Conservation (phyloP, 2,113 vertebrate species). For the Colinus virginianus region DNA sequence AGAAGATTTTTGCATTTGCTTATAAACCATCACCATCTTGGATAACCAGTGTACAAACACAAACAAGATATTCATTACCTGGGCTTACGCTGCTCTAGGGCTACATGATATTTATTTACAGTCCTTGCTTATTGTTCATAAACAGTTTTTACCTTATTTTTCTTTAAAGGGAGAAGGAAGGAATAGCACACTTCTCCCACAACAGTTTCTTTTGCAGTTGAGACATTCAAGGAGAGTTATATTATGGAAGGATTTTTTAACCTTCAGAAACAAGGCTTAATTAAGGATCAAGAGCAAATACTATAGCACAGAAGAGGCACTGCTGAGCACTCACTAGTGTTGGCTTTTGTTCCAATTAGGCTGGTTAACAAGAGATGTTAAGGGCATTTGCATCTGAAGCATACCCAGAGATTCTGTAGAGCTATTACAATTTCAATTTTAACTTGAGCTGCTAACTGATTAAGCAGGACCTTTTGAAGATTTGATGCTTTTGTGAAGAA, state of each 20-base stretch:
- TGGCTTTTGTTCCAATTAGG: conserved; percentile 62
- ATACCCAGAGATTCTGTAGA: conserved; percentile 45
- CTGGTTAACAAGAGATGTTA: conserved; percentile 56
- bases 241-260: conserved; percentile 54
- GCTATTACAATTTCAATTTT: conserved; percentile 71
- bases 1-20: background rate
- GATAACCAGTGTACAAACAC: background rate
- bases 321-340: background rate
- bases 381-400: conserved; percentile 37
- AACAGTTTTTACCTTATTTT: background rate
- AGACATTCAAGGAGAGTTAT: conserved; percentile 31
- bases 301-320: conserved; percentile 45
- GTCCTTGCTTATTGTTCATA: background rate
- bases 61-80: background rate
- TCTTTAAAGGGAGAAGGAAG: background rate
- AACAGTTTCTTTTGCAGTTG: conserved; percentile 25
- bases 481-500: conserved; percentile 49
- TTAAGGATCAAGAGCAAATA: conserved; percentile 66
- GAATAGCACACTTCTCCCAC: background rate
- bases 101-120: background rate
- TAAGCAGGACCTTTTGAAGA: conserved; percentile 61
- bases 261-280: conserved; percentile 58
- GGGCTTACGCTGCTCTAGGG: background rate
- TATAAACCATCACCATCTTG: background rate
- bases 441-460: conserved; percentile 50